Percentiles rank a stretch among this genome's conserved stretches.
phyloP scores from a whole-genome alignment of 2,113 vertebrate genomes.

The Panthera tigris region DNA sequence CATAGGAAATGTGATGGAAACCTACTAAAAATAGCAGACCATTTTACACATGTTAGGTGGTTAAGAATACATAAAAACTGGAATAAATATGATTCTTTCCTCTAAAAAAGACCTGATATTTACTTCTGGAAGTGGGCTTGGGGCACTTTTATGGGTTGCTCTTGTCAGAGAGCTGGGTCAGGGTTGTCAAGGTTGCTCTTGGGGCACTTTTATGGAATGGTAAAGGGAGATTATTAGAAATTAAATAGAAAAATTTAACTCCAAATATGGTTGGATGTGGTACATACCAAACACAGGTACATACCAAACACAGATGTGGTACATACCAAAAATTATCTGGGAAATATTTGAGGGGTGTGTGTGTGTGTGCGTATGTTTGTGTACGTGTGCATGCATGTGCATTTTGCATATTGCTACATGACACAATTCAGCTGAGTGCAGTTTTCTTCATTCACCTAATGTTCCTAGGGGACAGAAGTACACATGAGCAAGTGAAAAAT shows the following conservation, averaged over 20 bases:
- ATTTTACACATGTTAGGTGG: background rate
- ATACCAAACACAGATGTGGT: no score
- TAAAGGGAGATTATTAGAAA: background rate
- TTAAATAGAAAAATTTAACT: background rate
- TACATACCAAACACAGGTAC: background rate
- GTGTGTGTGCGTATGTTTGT: background rate
- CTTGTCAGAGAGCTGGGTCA: no score
- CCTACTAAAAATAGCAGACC: background rate
- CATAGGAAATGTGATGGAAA: background rate
- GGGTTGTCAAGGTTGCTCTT: no score
- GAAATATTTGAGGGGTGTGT: no score
- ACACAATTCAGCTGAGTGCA: background rate
- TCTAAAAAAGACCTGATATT: background rate
- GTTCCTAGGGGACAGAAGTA: background rate
- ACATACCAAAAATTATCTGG: background rate
- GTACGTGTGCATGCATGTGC: fast-evolving
- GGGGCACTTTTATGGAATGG: background rate
- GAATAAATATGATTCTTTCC: background rate
- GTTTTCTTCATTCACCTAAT: background rate
- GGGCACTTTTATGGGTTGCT: no score
- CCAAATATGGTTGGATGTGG: background rate
- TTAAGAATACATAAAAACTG: background rate
- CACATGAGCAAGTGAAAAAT: background rate
- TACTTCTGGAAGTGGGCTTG: no score
- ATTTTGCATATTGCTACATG: background rate